These are phyloP conservation scores for Temnothorax curvispinosus DNA, from an alignment of 1,140 invertebrate species.

Conservation along the genomic window DNA sequence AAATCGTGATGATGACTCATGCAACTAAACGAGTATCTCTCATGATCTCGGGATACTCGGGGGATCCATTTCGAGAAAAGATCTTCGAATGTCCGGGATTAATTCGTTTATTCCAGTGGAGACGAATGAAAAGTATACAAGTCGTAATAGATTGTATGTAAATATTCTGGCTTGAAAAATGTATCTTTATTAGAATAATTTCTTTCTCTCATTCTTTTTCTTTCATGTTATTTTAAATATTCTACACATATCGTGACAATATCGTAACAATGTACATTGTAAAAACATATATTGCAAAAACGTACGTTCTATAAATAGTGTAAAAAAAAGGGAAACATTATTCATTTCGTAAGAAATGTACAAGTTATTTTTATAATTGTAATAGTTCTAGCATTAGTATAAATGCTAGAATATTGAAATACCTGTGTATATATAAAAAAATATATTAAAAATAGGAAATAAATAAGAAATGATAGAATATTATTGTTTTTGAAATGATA, in stretches of 20 bases:
- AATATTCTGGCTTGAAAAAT: neutral
- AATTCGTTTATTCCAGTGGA: neutral
- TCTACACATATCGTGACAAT: neutral
- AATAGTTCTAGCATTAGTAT: neutral
- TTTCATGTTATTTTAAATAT: neutral
- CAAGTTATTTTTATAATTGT: neutral
- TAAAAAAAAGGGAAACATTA: neutral
- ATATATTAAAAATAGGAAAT: neutral
- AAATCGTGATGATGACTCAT: neutral
- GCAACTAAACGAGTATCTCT: neutral
- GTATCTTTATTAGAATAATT: neutral
- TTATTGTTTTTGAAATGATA: neutral
- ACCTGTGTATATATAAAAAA: neutral
- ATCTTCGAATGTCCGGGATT: neutral
- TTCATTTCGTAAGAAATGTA: neutral
- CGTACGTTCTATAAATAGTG: too few species aligned
- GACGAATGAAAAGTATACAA: neutral
- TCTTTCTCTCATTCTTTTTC: neutral
- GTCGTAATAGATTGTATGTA: neutral
- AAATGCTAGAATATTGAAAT: neutral
- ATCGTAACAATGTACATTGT: too few species aligned
- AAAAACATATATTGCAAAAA: too few species aligned
- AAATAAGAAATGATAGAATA: neutral
- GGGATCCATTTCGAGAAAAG: neutral
- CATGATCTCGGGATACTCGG: neutral